These are phyloP conservation scores for Drosophila mimetica DNA, from an alignment of 2,888 invertebrate species.

Conservation along the genomic window DNA sequence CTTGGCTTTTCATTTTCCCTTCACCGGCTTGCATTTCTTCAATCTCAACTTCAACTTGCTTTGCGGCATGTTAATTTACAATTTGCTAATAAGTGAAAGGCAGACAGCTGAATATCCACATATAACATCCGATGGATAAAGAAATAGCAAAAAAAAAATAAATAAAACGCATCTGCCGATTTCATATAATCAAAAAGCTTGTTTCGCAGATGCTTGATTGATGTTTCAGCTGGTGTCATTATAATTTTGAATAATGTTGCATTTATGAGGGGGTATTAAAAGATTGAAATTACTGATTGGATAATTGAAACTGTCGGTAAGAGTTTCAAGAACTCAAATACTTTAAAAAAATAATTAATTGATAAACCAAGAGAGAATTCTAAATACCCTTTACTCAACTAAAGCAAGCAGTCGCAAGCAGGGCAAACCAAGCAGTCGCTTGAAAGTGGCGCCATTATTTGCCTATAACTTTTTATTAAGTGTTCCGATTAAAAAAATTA, in stretches of 20 bases:
- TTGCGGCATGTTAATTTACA: conserved; percentile 70
- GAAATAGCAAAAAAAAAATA: conserved; percentile 4
- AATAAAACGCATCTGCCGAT: conserved; percentile 13
- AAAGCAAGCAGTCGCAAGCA: too few species aligned
- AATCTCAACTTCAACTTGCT: conserved; percentile 47
- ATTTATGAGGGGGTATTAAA: conserved; percentile 8
- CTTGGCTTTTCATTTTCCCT: conserved; percentile 46
- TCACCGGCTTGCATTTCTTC: conserved; percentile 65
- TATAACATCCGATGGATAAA: conserved; percentile 21
- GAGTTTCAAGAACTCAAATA: conserved; percentile 1
- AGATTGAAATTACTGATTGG: conserved; percentile 2
- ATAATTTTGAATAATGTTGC: conserved; percentile 33
- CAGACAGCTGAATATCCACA: conserved; percentile 29
- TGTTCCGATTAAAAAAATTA: too few species aligned
- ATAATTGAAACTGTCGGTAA: conserved; percentile 2
- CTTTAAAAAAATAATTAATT: too few species aligned
- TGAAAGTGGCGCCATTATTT: too few species aligned
- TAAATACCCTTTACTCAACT: too few species aligned
- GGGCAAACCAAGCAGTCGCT: too few species aligned
- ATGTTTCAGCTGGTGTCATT: conserved; percentile 35
- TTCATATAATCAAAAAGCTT: conserved; percentile 28
- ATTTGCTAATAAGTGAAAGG: conserved; percentile 76
- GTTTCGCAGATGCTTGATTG: conserved; percentile 39
- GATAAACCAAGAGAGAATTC: too few species aligned
- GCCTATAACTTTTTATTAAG: too few species aligned